Conservation (phyloP, 1,140 invertebrate genomes). For the Parasteatoda tepidariorum region DNA sequence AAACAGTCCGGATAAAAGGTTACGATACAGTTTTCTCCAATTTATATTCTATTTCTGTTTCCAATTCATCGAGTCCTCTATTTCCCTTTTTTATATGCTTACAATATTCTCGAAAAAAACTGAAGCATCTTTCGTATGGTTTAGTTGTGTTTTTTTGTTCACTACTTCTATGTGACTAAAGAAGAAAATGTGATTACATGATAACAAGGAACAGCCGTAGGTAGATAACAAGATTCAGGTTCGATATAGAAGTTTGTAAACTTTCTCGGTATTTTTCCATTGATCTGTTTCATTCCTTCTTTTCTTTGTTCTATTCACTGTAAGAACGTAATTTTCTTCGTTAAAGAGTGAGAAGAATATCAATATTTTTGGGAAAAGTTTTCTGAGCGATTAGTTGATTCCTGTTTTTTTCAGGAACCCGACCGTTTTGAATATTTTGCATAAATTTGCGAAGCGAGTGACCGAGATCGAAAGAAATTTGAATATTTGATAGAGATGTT, state of each 20-base stretch:
- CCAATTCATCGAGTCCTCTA: neutral
- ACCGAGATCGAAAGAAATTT: no score
- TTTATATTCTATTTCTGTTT: slow-evolving; percentile 5
- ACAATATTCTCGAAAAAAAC: neutral
- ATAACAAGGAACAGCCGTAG: slow-evolving; percentile 34
- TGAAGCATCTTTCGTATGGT: no score
- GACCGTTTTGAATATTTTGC: no score
- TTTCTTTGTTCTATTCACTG: slow-evolving; percentile 12
- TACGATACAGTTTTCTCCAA: neutral
- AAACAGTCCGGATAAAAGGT: neutral
- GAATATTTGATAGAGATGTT: no score
- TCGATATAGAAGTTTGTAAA: slow-evolving; percentile 47
- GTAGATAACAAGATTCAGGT: slow-evolving; percentile 44
- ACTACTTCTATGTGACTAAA: slow-evolving; percentile 22
- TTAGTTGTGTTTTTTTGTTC: slow-evolving; percentile 9
- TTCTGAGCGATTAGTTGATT: no score
- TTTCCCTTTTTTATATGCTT: neutral
- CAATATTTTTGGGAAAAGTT: slow-evolving; percentile 3
- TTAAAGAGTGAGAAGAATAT: slow-evolving; percentile 38
- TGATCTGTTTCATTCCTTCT: slow-evolving; percentile 11
- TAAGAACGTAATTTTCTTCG: slow-evolving; percentile 44
- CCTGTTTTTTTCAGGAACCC: no score
- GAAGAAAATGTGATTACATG: slow-evolving; percentile 43
- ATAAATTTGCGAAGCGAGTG: no score
- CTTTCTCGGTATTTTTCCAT: slow-evolving; percentile 27